Conservation (phyloP, 2,888 invertebrate genomes). For the Tipula confusa region DNA sequence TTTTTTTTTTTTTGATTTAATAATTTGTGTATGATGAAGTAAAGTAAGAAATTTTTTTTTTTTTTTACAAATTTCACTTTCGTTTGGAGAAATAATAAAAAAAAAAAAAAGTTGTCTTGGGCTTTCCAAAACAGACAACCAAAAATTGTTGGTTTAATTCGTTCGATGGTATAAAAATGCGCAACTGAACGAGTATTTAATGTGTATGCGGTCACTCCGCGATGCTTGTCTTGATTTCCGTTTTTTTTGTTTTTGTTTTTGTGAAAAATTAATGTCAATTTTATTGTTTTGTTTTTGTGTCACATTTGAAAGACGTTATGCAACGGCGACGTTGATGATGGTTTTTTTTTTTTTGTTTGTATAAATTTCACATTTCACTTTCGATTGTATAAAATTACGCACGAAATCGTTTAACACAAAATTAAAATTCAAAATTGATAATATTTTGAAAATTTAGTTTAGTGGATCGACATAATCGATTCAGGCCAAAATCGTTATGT, state of each 20-base stretch:
- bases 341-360: not conserved
- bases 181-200: not conserved
- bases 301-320: conserved; percentile 25
- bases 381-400: conserved; percentile 4
- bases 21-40: not conserved
- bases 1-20: not conserved
- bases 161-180: not conserved
- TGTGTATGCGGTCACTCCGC: not conserved
- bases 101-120: not conserved
- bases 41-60: not conserved
- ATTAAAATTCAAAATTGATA: not conserved
- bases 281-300: not conserved
- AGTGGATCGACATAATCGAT: not conserved
- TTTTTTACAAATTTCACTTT: not conserved
- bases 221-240: not conserved
- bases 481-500: not conserved
- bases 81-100: not conserved
- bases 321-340: not conserved
- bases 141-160: not conserved
- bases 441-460: conserved; percentile 6
- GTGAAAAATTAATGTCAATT: not conserved
- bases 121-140: conserved; percentile 20
- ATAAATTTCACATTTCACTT: conserved; percentile 25
- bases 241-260: not conserved
- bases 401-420: not conserved